Conservation (phyloP, 2,113 vertebrate genomes). For the Mellivora capensis region DNA sequence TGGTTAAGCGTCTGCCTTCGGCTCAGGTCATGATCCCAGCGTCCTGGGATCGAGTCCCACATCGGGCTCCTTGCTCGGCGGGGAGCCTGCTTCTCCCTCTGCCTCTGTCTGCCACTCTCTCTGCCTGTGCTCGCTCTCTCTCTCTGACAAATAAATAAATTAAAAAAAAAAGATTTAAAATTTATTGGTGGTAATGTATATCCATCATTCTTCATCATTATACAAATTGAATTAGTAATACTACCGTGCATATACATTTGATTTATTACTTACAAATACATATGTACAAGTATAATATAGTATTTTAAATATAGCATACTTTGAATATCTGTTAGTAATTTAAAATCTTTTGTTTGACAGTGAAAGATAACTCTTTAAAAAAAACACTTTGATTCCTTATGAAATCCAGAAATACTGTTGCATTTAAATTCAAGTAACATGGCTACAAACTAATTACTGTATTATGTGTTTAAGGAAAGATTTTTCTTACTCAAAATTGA, state of each 20-base stretch:
- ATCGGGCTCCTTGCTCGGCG: too few relatives aligned
- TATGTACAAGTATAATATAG: neutral
- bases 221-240: neutral
- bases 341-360: neutral
- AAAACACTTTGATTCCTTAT: neutral
- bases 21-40: too few relatives aligned
- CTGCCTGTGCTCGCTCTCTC: too few relatives aligned
- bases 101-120: too few relatives aligned
- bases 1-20: too few relatives aligned
- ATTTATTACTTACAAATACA: neutral
- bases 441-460: neutral
- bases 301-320: neutral
- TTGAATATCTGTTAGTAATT: neutral
- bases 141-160: too few relatives aligned
- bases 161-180: too few relatives aligned
- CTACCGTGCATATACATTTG: neutral
- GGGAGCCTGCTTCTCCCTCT: too few relatives aligned
- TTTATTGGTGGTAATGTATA: neutral
- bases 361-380: neutral
- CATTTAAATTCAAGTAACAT: constrained; percentile 29
- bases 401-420: neutral
- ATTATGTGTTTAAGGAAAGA: neutral
- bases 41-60: too few relatives aligned
- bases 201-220: neutral
- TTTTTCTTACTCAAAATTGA: neutral